A percentile compares a stretch with the other conserved stretches of the same genome.
Conservation (phyloP, 2,888 invertebrate genomes). For the Ditula angustiorana region DNA sequence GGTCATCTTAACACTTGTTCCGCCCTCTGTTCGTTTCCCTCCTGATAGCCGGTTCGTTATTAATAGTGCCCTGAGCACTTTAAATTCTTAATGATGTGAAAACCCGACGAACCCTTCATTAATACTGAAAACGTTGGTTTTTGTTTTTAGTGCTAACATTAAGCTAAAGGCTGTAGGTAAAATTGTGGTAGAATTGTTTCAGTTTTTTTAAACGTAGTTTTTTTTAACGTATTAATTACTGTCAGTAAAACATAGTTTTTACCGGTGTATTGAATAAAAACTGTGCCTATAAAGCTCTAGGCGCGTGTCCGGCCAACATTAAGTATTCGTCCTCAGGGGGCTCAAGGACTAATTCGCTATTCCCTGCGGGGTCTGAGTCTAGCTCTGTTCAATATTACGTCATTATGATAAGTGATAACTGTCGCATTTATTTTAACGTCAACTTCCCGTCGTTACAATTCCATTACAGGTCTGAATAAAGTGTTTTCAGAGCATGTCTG, state of each 20-base stretch:
- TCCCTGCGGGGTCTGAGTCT: conserved; percentile 9
- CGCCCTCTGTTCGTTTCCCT: conserved; percentile 39
- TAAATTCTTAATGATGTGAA: conserved; percentile 22
- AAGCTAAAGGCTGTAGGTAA: neutral
- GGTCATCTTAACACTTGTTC: conserved; percentile 57
- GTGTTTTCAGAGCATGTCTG: neutral
- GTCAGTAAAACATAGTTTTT: too few relatives aligned
- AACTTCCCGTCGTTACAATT: conserved; percentile 9
- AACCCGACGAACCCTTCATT: conserved; percentile 20
- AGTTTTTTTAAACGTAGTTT: too few relatives aligned
- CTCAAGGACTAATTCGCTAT: conserved; percentile 31
- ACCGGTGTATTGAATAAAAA: neutral
- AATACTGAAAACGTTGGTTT: conserved; percentile 2
- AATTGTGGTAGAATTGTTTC: neutral
- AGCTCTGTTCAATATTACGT: conserved; percentile 18
- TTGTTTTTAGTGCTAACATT: conserved; percentile 13
- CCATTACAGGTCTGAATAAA: conserved; percentile 16
- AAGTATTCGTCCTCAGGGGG: conserved; percentile 19
- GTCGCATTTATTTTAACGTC: conserved; percentile 18
- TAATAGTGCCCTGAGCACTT: conserved; percentile 28
- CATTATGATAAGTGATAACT: conserved; percentile 22
- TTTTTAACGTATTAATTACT: too few relatives aligned
- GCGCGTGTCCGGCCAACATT: conserved; percentile 22
- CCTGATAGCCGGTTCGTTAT: conserved; percentile 23
- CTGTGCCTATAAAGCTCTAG: neutral